Conservation (phyloP, 1,140 invertebrate genomes). For the Aleiodes sp. region DNA sequence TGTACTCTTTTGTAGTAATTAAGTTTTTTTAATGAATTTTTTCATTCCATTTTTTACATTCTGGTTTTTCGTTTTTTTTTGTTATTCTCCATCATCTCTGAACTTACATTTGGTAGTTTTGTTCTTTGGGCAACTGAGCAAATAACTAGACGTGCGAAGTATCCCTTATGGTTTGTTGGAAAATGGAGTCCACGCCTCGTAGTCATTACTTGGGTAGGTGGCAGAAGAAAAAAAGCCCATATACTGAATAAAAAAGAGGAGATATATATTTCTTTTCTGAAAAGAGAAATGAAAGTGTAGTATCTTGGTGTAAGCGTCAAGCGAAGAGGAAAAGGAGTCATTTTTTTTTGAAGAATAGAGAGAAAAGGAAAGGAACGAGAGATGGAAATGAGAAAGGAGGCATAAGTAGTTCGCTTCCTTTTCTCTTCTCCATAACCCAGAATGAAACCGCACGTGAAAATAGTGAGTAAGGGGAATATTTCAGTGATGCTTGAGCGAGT, state of each 20-base stretch:
- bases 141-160: slow-evolving; percentile 48
- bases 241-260: slow-evolving; percentile 39
- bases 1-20: no score
- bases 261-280: slow-evolving; percentile 1
- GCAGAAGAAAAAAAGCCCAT: slow-evolving; percentile 43
- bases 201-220: slow-evolving; percentile 54
- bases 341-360: slow-evolving; percentile 27
- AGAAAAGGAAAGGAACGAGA: slow-evolving; percentile 41
- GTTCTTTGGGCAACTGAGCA: slow-evolving; percentile 47
- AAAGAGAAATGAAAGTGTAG: slow-evolving; percentile 29
- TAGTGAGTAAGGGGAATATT: slow-evolving; percentile 37
- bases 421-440: slow-evolving; percentile 44
- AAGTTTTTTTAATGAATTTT: no score
- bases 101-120: slow-evolving; percentile 13
- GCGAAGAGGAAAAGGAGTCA: slow-evolving; percentile 26
- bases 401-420: slow-evolving; percentile 43
- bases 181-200: slow-evolving; percentile 59
- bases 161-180: slow-evolving; percentile 42
- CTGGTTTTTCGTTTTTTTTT: neutral
- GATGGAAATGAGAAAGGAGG: slow-evolving; percentile 42
- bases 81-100: neutral
- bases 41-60: neutral
- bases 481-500: slow-evolving; percentile 40
- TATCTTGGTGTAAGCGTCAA: slow-evolving; percentile 15
- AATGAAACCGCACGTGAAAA: slow-evolving; percentile 65